Evolutionary conservation across 2,113 vertebrate genomes (phyloP), one percentile per base, ranked within the genome.

Genomic region (Perca flavescens): DNA sequence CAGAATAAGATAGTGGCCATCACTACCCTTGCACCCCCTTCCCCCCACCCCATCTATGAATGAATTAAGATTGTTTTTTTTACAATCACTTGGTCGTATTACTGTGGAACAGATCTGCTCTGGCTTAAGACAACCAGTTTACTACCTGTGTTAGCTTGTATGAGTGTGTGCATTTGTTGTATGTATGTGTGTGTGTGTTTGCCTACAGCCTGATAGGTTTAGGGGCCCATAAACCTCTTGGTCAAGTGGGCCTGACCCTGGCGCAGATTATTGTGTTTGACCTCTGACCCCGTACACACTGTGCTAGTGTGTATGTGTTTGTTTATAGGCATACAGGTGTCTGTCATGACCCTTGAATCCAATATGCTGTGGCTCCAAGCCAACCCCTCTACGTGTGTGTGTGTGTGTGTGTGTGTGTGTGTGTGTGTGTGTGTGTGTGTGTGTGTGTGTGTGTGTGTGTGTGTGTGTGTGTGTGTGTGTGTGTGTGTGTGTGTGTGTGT

Each of bases 221-320:
- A 92, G 79, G 79, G 85, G 83, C 88, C 87, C 54, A 54, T 93
- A 94, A 93, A 92, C 84, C 89, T 85, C 71, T 90, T 85, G 90
- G 89, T 90, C 87, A 92, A 92, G 83, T 92, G 84, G 88, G 70
- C 57, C 79, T 94, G 84, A 92, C 91, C 90, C 85, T 64, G 65
- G 34, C 19, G 4, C 80, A 92, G 90, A 92, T 90, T 92, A 92
- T 74, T 89, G 77, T 82, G 61, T 79, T 78, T 87, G 89, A 93
- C 85, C 84, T 79, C 43, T 86, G 88, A 82, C 87, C 84, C 47
- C 10, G 9, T 64, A 82, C 78, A 77, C 85, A 78, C 70, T 80
- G 60, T 79, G 53, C 34, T 13, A 28, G 67, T 74, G 69, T 84
- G 60, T 74, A 56, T 61, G 43, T 74, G 47, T 70, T 54, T 70